Evolutionary conservation across 2,113 vertebrate species (phyloP).

Genomic region (Psittacara wagleri): DNA sequence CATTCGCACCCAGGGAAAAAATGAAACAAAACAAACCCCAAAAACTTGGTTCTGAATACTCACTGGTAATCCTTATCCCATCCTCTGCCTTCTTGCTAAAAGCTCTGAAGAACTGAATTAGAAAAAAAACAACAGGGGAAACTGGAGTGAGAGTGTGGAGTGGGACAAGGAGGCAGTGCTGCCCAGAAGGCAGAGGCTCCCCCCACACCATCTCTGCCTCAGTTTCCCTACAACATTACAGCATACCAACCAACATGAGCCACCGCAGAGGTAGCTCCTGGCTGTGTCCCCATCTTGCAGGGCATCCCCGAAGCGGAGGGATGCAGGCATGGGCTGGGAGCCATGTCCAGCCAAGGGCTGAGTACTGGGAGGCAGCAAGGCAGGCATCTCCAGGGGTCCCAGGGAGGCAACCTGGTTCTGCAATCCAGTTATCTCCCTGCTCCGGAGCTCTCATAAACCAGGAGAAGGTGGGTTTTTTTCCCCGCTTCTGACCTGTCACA

Average conservation of each 20-base stretch:
- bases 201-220: neutral
- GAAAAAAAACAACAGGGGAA: neutral
- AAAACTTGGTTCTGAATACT: conserved; percentile 20
- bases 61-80: conserved; percentile 76
- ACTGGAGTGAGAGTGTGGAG: neutral
- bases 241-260: rapidly evolving
- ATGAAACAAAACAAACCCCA: neutral
- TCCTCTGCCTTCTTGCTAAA: conserved; percentile 72
- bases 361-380: neutral
- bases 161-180: neutral
- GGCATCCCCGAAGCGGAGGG: rapidly evolving
- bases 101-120: conserved; percentile 86
- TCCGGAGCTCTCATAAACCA: neutral
- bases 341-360: neutral
- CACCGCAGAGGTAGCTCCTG: neutral
- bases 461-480: neutral
- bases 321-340: neutral
- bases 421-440: neutral
- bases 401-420: neutral
- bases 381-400: neutral
- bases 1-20: rapidly evolving
- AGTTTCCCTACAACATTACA: neutral
- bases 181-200: neutral
- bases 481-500: neutral
- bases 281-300: rapidly evolving